Evolutionary conservation across 2,888 invertebrate species (phyloP).

Genomic region (Cheilosia scutellata): DNA sequence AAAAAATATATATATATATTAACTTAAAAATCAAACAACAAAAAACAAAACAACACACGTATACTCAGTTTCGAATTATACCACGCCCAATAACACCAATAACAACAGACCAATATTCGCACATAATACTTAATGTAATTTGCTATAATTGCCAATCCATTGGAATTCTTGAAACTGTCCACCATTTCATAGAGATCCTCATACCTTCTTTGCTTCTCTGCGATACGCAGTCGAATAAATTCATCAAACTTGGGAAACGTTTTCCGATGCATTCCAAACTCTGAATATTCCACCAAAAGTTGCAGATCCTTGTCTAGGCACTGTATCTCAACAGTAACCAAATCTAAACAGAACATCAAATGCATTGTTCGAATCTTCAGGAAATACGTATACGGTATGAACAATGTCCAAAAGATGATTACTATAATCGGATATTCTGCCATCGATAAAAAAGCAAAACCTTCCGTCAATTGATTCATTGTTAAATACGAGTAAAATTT

Average conservation of each 20-base stretch:
- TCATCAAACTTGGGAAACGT: slow-evolving; percentile 29
- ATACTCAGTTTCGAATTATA: background rate
- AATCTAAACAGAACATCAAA: slow-evolving; percentile 51
- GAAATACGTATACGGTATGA: slow-evolving; percentile 14
- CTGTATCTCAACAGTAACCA: slow-evolving; percentile 40
- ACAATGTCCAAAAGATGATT: background rate
- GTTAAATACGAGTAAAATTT: slow-evolving; percentile 49
- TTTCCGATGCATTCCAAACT: slow-evolving; percentile 7
- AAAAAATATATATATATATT: background rate
- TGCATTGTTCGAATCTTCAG: slow-evolving; percentile 49
- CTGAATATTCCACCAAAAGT: slow-evolving; percentile 51
- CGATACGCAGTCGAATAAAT: slow-evolving; percentile 34
- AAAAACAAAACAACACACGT: slow-evolving; percentile 30
- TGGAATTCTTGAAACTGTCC: slow-evolving; percentile 41
- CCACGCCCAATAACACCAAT: slow-evolving; percentile 64
- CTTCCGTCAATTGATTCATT: background rate
- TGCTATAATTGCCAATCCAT: slow-evolving; percentile 33
- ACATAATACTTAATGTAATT: slow-evolving; percentile 52
- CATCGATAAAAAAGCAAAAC: background rate
- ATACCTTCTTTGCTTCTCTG: slow-evolving; percentile 45
- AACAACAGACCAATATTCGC: slow-evolving; percentile 25
- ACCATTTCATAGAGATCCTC: slow-evolving; percentile 48
- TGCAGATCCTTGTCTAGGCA: slow-evolving; percentile 43
- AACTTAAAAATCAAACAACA: background rate
- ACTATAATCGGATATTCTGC: no score